These are phyloP conservation scores for Macropis europaea DNA, from an alignment of 2,888 invertebrate species.

Conservation along the genomic window DNA sequence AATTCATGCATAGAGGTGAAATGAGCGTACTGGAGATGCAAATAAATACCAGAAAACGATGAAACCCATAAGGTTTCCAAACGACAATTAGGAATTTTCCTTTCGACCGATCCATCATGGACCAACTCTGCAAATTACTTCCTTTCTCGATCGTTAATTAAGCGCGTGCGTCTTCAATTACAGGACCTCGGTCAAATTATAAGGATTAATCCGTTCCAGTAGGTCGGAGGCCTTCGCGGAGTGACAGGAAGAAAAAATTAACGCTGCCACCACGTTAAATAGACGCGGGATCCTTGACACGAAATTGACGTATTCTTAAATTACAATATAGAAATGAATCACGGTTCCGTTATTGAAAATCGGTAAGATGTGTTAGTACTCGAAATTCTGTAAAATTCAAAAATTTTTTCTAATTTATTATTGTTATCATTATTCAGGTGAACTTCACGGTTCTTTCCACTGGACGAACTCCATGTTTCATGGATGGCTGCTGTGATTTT, in stretches of 20 bases:
- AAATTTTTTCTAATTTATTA: background rate
- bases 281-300: conserved; percentile 57
- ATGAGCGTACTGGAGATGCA: background rate
- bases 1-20: background rate
- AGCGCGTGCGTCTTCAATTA: conserved; percentile 54
- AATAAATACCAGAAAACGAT: conserved; percentile 21
- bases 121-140: conserved; percentile 47
- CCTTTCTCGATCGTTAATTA: conserved; percentile 59
- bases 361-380: background rate
- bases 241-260: conserved; percentile 37
- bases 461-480: too few species aligned
- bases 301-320: conserved; percentile 36
- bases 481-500: too few species aligned
- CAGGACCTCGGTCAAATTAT: conserved; percentile 56
- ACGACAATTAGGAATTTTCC: too few species aligned
- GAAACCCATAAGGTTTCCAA: background rate
- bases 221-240: conserved; percentile 56
- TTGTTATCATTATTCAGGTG: background rate
- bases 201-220: conserved; percentile 64
- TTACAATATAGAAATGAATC: background rate
- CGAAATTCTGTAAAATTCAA: background rate
- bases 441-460: too few species aligned
- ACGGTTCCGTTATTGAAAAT: background rate
- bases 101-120: background rate
- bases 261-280: conserved; percentile 26